Evolutionary conservation across 2,113 vertebrate genomes (phyloP).

Genomic region (Taurulus bubalis): DNA sequence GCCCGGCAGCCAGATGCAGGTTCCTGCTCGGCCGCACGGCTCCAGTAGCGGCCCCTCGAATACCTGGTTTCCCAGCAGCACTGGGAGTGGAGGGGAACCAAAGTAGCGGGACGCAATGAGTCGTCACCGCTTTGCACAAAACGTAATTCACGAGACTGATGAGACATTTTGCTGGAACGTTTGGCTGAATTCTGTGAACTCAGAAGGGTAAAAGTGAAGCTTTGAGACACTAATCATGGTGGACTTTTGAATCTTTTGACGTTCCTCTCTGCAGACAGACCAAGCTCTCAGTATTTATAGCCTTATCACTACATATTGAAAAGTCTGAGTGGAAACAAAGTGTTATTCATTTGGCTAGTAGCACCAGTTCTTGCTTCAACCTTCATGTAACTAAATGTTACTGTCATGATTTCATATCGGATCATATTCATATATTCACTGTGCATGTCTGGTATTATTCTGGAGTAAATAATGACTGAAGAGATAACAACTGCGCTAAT

Average conservation of each 20-base stretch:
- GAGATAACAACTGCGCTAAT: too few species aligned
- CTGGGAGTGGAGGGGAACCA: constrained; percentile 14
- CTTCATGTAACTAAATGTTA: not conserved
- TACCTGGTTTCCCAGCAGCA: constrained; percentile 51
- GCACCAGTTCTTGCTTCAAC: not conserved
- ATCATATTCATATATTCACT: not conserved
- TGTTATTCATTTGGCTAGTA: not conserved
- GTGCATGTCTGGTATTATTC: not conserved
- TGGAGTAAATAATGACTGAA: not conserved
- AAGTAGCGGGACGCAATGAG: constrained; percentile 18
- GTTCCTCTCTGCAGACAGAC: not conserved
- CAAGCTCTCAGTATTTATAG: constrained; percentile 14
- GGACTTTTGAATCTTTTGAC: not conserved
- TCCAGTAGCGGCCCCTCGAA: constrained; percentile 27
- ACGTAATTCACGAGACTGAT: constrained; percentile 1
- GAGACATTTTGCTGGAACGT: constrained; percentile 14
- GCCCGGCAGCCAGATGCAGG: constrained; percentile 34
- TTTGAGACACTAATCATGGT: constrained; percentile 22
- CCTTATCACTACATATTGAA: constrained; percentile 15
- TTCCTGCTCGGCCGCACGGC: constrained; percentile 2
- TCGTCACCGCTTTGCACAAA: constrained; percentile 35
- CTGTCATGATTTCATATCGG: not conserved
- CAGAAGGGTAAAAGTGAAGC: not conserved
- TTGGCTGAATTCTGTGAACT: constrained; percentile 20
- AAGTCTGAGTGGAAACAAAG: not conserved